Evolutionary conservation across 2,888 invertebrate species (phyloP).

Genomic region (Steromphala cineraria): DNA sequence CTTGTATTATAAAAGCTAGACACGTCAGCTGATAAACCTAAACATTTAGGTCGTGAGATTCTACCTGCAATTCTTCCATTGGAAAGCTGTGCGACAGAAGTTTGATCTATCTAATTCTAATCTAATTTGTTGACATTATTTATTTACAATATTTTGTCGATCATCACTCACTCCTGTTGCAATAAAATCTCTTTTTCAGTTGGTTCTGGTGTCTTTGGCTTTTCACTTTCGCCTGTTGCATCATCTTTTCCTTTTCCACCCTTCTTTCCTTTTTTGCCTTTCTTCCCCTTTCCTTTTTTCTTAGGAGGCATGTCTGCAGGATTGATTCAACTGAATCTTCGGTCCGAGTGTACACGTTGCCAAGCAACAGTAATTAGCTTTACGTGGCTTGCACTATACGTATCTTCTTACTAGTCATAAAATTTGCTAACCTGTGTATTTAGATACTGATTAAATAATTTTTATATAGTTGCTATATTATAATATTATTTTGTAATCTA

Average conservation of each 20-base stretch:
- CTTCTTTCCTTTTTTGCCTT: slow-evolving; percentile 62
- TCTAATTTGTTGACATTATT: background rate
- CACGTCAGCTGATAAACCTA: no score
- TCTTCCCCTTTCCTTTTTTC: slow-evolving; percentile 55
- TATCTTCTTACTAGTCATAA: background rate
- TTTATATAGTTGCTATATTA: no score
- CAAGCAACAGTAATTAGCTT: background rate
- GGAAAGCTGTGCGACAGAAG: no score
- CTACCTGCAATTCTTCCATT: no score
- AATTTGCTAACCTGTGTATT: no score
- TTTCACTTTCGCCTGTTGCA: slow-evolving; percentile 45
- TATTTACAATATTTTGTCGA: background rate
- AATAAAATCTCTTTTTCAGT: slow-evolving; percentile 70
- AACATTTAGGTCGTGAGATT: no score
- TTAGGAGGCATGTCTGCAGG: slow-evolving; percentile 64
- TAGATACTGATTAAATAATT: no score
- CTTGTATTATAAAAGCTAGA: no score
- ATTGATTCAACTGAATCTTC: background rate
- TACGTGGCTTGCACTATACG: background rate
- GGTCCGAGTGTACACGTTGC: background rate
- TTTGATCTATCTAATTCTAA: no score
- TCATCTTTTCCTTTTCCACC: slow-evolving; percentile 53
- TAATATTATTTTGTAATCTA: no score
- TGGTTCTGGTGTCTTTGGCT: slow-evolving; percentile 60
- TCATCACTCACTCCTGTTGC: slow-evolving; percentile 68